These are phyloP conservation scores for Sebastes iracundus DNA, from an alignment of 2,797 vertebrate species.

Conservation along the genomic window DNA sequence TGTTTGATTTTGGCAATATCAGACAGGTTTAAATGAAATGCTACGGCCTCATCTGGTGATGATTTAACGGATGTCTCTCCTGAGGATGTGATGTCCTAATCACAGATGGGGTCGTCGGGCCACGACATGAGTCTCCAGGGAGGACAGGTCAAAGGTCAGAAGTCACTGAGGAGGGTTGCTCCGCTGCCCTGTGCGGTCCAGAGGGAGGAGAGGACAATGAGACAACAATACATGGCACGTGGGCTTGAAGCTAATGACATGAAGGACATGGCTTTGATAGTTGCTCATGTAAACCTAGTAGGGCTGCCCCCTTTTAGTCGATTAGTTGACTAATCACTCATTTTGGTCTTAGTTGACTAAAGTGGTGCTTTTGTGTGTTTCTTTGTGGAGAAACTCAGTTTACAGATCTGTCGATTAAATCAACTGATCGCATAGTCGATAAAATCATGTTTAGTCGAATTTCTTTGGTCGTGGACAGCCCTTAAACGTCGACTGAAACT, in stretches of 20 bases:
- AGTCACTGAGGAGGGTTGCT: constrained; percentile 21
- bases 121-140: constrained; percentile 25
- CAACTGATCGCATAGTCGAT: too few species aligned
- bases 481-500: too few species aligned
- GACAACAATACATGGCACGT: background rate
- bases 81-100: constrained; percentile 35
- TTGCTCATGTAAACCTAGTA: background rate
- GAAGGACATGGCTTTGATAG: constrained; percentile 11
- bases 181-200: background rate
- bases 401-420: too few species aligned
- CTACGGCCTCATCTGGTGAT: constrained; percentile 28
- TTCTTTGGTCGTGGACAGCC: too few species aligned
- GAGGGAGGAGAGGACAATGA: constrained; percentile 1
- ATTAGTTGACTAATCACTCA: too few species aligned
- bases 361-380: too few species aligned
- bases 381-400: too few species aligned
- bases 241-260: background rate
- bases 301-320: too few species aligned
- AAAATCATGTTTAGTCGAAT: too few species aligned
- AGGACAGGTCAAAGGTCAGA: constrained; percentile 51
- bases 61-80: constrained; percentile 30
- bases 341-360: too few species aligned
- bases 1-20: background rate
- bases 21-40: background rate
- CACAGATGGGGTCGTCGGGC: constrained; percentile 46